These are phyloP conservation scores for Pachycephala philippinensis DNA, from an alignment of 2,113 vertebrate species.

Conservation along the genomic window DNA sequence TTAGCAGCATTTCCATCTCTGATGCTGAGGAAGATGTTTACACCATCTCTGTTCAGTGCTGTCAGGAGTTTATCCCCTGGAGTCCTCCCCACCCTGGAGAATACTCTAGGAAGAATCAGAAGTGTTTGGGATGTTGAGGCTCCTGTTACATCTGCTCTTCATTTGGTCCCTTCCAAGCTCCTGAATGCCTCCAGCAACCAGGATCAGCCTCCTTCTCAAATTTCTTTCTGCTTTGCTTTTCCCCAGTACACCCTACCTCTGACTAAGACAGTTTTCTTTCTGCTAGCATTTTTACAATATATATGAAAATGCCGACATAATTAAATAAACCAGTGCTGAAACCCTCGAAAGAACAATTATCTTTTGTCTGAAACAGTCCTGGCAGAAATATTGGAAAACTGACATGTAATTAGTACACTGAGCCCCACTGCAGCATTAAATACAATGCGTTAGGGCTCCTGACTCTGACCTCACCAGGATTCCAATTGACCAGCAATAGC, in stretches of 20 bases:
- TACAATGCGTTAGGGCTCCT: constrained; percentile 48
- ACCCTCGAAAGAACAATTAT: constrained; percentile 70
- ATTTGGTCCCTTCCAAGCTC: background rate
- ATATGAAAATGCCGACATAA: constrained; percentile 65
- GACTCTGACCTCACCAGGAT: constrained; percentile 1
- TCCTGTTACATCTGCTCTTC: background rate
- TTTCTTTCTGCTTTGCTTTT: background rate
- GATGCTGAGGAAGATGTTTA: background rate
- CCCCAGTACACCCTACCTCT: background rate
- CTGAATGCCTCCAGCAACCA: background rate
- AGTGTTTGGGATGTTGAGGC: background rate
- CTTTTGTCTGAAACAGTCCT: constrained; percentile 69
- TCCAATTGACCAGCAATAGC: background rate
- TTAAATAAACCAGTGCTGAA: constrained; percentile 71
- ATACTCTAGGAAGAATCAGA: background rate
- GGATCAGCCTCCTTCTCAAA: background rate
- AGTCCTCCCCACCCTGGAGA: background rate
- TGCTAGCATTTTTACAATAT: constrained; percentile 58
- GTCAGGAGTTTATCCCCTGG: background rate
- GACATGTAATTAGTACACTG: constrained; percentile 68
- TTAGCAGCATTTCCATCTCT: background rate
- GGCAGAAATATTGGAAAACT: constrained; percentile 70
- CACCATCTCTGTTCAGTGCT: accelerated
- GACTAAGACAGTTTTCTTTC: constrained; percentile 36
- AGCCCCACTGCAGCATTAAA: constrained; percentile 58